Percentiles rank a stretch among this genome's conserved stretches.
phyloP scores from a whole-genome alignment of 2,113 vertebrate species.

The Rhipidura dahli region DNA sequence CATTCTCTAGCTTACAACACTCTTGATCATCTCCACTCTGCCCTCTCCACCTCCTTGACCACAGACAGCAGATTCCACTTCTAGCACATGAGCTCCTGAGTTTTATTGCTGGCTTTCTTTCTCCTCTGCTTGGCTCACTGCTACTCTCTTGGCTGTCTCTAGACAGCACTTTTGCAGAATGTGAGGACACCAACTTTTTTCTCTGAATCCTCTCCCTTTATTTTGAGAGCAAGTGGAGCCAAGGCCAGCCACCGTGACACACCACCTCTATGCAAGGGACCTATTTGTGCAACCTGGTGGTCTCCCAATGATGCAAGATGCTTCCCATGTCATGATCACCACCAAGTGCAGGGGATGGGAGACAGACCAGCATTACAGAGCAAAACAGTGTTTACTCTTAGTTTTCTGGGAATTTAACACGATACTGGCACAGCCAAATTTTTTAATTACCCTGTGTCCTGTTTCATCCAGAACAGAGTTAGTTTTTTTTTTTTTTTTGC shows the following conservation, averaged over 20 bases:
- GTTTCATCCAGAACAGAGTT: neutral
- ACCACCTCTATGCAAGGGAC: neutral
- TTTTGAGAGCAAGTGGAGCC: neutral
- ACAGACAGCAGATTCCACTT: neutral
- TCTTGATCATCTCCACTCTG: neutral
- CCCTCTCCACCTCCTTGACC: neutral
- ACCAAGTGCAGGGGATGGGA: neutral
- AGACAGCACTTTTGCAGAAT: neutral
- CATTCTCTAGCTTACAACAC: neutral
- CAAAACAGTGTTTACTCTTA: neutral
- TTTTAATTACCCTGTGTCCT: neutral
- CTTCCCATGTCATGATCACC: accelerated
- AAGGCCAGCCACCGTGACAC: neutral
- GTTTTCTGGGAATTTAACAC: neutral
- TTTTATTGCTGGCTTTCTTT: neutral
- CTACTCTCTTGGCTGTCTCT: neutral
- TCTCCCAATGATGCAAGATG: neutral
- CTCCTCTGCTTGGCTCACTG: neutral
- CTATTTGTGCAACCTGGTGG: neutral
- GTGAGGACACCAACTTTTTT: neutral
- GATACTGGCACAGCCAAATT: neutral
- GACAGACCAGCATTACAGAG: neutral
- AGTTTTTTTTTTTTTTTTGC: neutral
- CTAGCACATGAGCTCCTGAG: neutral
- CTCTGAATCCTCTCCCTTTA: neutral